These are phyloP conservation scores for Drosophila triauraria DNA, from an alignment of 1,140 invertebrate genomes.

Conservation along the genomic window DNA sequence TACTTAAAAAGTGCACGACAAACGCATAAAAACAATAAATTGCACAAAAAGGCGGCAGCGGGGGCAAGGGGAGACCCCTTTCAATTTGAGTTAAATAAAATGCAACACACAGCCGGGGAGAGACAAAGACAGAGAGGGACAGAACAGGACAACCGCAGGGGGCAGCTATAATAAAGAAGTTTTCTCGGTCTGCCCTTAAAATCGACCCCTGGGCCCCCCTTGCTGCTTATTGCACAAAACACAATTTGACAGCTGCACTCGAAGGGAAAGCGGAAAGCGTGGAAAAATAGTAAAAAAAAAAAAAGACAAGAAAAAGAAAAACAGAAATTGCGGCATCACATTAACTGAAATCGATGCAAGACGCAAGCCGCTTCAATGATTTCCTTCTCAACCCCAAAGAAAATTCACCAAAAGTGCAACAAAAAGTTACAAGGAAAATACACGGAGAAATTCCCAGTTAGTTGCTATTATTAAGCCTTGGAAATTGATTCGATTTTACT, in stretches of 20 bases:
- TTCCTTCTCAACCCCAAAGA: slow-evolving; percentile 17
- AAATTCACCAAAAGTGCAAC: neutral
- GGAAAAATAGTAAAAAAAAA: neutral
- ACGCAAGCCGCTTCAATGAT: slow-evolving; percentile 44
- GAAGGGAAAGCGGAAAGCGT: slow-evolving; percentile 42
- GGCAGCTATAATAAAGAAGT: slow-evolving; percentile 67
- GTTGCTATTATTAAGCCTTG: too few relatives aligned
- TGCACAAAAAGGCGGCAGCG: slow-evolving; percentile 59
- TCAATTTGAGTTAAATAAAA: slow-evolving; percentile 73
- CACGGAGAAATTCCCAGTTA: neutral
- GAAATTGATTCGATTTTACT: too few relatives aligned
- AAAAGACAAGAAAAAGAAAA: slow-evolving; percentile 18
- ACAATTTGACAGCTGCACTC: slow-evolving; percentile 78
- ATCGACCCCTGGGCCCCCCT: slow-evolving; percentile 5
- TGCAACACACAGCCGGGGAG: slow-evolving; percentile 17
- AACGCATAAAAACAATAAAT: slow-evolving; percentile 84
- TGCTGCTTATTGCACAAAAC: slow-evolving; percentile 55
- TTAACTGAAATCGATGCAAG: slow-evolving; percentile 62
- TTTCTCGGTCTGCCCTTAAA: slow-evolving; percentile 42
- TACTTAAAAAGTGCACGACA: slow-evolving; percentile 82
- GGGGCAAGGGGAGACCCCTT: slow-evolving; percentile 22
- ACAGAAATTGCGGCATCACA: slow-evolving; percentile 40
- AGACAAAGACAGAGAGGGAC: slow-evolving; percentile 4
- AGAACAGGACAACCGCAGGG: slow-evolving; percentile 21
- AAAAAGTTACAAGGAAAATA: neutral